phyloP scores from a whole-genome alignment of 1,140 invertebrate species.

The Drosophila arawakana region DNA sequence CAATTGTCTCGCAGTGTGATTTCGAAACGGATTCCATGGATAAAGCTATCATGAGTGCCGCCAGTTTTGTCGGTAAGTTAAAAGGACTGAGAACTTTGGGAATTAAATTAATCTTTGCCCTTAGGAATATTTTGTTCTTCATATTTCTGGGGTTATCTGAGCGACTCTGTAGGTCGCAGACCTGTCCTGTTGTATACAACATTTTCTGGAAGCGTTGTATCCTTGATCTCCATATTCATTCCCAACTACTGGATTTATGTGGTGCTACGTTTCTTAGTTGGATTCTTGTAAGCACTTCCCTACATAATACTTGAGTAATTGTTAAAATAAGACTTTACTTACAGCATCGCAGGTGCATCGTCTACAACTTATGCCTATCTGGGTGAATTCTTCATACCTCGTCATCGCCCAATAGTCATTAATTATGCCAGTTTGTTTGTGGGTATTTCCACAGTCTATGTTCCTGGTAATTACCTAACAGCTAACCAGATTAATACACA shows the following conservation, averaged over 20 bases:
- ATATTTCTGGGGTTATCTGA: slow-evolving; percentile 89
- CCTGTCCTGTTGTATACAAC: slow-evolving; percentile 85
- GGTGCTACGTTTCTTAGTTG: slow-evolving; percentile 85
- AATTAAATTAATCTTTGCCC: background rate
- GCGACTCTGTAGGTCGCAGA: slow-evolving; percentile 87
- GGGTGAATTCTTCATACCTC: slow-evolving; percentile 72
- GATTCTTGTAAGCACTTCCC: slow-evolving; percentile 86
- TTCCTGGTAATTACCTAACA: slow-evolving; percentile 77
- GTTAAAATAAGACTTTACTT: background rate
- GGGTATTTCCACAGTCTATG: slow-evolving; percentile 79
- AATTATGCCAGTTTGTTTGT: slow-evolving; percentile 84
- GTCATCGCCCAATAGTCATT: slow-evolving; percentile 72
- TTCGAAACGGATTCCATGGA: slow-evolving; percentile 77
- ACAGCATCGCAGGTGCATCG: slow-evolving; percentile 79
- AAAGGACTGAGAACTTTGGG: background rate
- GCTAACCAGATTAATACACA: background rate
- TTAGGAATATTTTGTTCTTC: slow-evolving; percentile 86
- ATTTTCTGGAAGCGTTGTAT: slow-evolving; percentile 67
- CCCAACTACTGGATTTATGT: slow-evolving; percentile 86
- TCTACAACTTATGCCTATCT: slow-evolving; percentile 83
- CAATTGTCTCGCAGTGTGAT: slow-evolving; percentile 84
- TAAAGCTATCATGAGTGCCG: slow-evolving; percentile 78
- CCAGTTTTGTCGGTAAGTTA: slow-evolving; percentile 79
- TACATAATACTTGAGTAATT: no score
- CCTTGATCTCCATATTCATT: slow-evolving; percentile 85